Base-by-base conservation (phyloP, 1,140 invertebrate species). In the Steinernema khuongi region DNA sequence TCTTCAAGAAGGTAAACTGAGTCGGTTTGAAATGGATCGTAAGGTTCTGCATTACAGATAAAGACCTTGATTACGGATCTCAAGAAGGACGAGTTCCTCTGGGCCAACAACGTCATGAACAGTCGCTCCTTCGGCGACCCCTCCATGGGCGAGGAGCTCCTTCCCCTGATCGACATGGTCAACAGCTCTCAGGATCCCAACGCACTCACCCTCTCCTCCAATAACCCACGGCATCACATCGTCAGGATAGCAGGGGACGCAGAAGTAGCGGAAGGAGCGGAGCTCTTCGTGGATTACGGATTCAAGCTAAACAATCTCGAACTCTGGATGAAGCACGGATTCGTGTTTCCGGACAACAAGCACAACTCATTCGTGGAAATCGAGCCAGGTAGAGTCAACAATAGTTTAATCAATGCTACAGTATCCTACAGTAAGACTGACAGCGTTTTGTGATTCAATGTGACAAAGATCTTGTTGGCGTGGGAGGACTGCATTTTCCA, bases 91-190 rank as follows among this genome's bases (percentile, higher is more conserved):
- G 50, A 60, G 26, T 22, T 60, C 4, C 4, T 60, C 7, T 60
- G 50, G 50, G 50, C 50, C 2, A 60, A 60, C 19, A 60, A 60
- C 19, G 50, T 22, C 7, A 4, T 60, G 50, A 60, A 60, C 50
- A 60, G 14, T 7, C 50, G 50, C 22, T 60, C 50, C 4, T 60
- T 60, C 22, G 50, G 50, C 4, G 50, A 60, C 19, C 50, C 50
- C 4, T 60, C 50, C 2, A 60, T 60, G 50, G 50, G 50, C 22
- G 50, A 60, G 50, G 50, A 60, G 50, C 50, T 60, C 22, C 50
- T 60, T 2, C 50, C 50, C 2, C 50, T 60, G 22, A 60, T 60
- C 50, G 50, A 60, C 50, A 60, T 60, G 50, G 50, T 60, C 50
- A 60, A 60, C 50, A 60, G 50, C 22, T 60, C 50, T 22, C 50